Percentiles rank a stretch among this genome's conserved stretches.
Evolutionary conservation across 2,113 vertebrate species (phyloP).

Genomic region (Trogon melanurus): DNA sequence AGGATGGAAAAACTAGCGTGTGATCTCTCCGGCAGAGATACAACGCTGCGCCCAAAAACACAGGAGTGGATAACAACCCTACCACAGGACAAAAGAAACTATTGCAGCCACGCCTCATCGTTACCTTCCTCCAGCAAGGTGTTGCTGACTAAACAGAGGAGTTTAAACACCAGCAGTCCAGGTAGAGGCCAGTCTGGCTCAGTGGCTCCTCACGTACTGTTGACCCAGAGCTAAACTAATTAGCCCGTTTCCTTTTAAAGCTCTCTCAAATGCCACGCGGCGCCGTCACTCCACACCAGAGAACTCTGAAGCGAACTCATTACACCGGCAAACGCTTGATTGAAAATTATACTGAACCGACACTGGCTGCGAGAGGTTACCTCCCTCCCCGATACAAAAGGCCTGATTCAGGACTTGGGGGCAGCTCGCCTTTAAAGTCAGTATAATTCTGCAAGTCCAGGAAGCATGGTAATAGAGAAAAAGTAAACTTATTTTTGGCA

Average conservation of each 20-base stretch:
- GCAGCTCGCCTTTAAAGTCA: background rate
- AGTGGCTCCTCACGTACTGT: background rate
- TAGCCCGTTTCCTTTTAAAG: background rate
- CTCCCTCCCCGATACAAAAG: background rate
- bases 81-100: background rate
- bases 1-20: background rate
- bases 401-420: background rate
- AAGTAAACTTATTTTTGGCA: slow-evolving; percentile 42
- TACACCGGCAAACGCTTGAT: background rate
- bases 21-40: accelerated
- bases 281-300: background rate
- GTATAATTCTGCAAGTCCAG: background rate
- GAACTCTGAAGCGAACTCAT: background rate
- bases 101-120: background rate
- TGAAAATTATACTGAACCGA: background rate
- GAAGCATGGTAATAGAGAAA: background rate
- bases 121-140: background rate
- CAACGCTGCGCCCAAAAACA: background rate
- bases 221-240: slow-evolving; percentile 51
- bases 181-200: background rate
- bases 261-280: slow-evolving; percentile 30
- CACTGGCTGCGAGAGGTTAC: background rate
- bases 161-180: background rate
- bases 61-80: background rate
- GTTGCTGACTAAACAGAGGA: background rate